Evolutionary conservation across 2,113 vertebrate species (phyloP), one percentile per base, ranked within the genome.

Genomic region (Xyrauchen texanus): DNA sequence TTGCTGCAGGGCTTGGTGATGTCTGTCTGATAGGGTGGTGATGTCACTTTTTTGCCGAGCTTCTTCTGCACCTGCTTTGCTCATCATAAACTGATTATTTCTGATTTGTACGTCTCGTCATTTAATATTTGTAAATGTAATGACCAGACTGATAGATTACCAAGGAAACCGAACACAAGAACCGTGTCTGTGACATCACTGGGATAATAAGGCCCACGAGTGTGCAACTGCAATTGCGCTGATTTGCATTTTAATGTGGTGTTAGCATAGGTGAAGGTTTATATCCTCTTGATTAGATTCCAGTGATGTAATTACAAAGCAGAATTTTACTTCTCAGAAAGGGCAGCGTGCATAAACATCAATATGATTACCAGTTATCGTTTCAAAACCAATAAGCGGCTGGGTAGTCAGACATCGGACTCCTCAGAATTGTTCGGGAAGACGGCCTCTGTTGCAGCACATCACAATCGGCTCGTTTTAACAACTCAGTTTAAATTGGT

Each of bases 271-370:
- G 83, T 84, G 83, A 84, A 82, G 80, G 80, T 84, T 84, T 84
- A 84, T 84, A 80, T 84, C 83, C 80, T 84, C 83, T 84, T 81
- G 83, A 84, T 84, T 84, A 84, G 83, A 84, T 84, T 84, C 83
- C 83, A 84, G 83, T 84, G 83, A 84, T 84, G 83, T 84, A 84
- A 84, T 84, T 84, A 84, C 83, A 84, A 84, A 79, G 80, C 80
- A 13, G 80, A 82, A 76, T 84, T 84, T 84, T 82, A 84, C 80
- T 84, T 84, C 79, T 82, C 79, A 84, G 83, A 84, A 84, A 84
- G 83, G 83, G 83, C 83, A 82, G 61, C 5, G 80, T 55, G 83
- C 83, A 81, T 84, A 84, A 84, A 84, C 83, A 82, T 84, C 83
- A 84, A 84, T 84, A 84, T 84, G 83, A 84, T 84, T 84, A 84